Evolutionary conservation across 2,888 invertebrate species (phyloP).

Genomic region (Patella depressa): DNA sequence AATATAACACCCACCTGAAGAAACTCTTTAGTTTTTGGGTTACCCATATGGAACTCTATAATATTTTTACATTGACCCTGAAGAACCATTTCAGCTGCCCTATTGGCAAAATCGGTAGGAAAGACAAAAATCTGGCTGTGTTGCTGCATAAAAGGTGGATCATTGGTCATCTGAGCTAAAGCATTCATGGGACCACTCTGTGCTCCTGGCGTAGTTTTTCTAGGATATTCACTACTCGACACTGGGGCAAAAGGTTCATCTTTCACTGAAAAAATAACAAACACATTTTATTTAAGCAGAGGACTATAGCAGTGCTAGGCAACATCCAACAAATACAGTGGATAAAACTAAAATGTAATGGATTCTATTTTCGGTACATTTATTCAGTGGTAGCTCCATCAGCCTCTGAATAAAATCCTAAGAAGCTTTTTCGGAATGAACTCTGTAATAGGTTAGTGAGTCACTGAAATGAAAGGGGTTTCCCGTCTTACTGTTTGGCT

Average conservation of each 20-base stretch:
- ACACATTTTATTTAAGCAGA: not conserved
- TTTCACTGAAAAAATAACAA: slow-evolving; percentile 15
- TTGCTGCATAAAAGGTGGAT: slow-evolving; percentile 78
- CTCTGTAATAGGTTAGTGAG: too few relatives aligned
- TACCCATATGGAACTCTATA: slow-evolving; percentile 92
- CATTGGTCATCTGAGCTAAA: slow-evolving; percentile 34
- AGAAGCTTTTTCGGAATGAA: too few relatives aligned
- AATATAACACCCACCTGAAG: slow-evolving; percentile 79
- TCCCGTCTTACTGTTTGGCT: too few relatives aligned
- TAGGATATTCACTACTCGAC: slow-evolving; percentile 22
- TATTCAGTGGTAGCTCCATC: too few relatives aligned
- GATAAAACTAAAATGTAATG: not conserved
- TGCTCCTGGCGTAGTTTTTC: slow-evolving; percentile 24
- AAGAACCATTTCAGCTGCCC: slow-evolving; percentile 92
- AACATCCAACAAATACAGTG: not conserved
- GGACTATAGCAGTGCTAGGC: not conserved
- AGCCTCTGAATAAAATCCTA: too few relatives aligned
- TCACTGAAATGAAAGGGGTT: too few relatives aligned
- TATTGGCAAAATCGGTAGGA: slow-evolving; percentile 92
- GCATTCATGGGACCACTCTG: slow-evolving; percentile 22
- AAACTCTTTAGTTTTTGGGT: slow-evolving; percentile 94
- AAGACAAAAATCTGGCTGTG: slow-evolving; percentile 99
- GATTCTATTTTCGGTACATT: not conserved
- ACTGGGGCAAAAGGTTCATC: slow-evolving; percentile 20
- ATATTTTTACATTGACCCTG: slow-evolving; percentile 92